Evolutionary conservation across 1,140 invertebrate species (phyloP), one percentile per base, ranked within the genome.

Genomic region (Drosophila sproati): DNA sequence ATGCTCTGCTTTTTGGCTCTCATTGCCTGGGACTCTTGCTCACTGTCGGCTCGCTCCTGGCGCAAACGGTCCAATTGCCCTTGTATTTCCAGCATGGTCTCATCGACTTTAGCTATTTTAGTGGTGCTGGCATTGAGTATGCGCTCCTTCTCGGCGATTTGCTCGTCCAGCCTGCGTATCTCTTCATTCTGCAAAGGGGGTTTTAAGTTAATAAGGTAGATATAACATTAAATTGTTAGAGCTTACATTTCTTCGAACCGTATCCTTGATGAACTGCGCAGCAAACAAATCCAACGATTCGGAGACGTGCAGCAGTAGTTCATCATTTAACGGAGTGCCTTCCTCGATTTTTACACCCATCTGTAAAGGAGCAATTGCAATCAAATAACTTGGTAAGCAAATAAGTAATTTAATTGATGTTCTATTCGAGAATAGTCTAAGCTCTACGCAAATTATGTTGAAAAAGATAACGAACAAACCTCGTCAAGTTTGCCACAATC

Each of bases 81-180:
- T 82, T 96, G 95, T 34, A 96, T 85, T 34, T 94, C 94, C 39
- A 94, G 93, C 59, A 96, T 89, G 86, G 96, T 95, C 78, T 95
- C 89, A 57, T 92, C 89, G 4, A 92, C 78, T 77, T 91, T 73
- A 6, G 91, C 91, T 48, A 92, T 93, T 75, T 94, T 94, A 88
- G 93, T 83, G 37, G 92, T 89, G 83, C 91, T 91, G 2, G 77
- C 87, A 70, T 92, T 89, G 5, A 92, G 76, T 52, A 92, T 85
- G 32, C 66, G 71, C 47, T 92, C 92, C 48, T 92, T 92, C 59
- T 91, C 89, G 2, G 77, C 78, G 2, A 92, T 89, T 66, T 92
- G 76, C n/a, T 91, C 81, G 54, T 92, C 92, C 60, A 92, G 47
- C 8, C 81, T 81, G 2, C 80, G 78, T 28, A 92, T 92, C 70